Evolutionary conservation across 1,140 invertebrate genomes (phyloP).

Genomic region (Calycopis cecrops): DNA sequence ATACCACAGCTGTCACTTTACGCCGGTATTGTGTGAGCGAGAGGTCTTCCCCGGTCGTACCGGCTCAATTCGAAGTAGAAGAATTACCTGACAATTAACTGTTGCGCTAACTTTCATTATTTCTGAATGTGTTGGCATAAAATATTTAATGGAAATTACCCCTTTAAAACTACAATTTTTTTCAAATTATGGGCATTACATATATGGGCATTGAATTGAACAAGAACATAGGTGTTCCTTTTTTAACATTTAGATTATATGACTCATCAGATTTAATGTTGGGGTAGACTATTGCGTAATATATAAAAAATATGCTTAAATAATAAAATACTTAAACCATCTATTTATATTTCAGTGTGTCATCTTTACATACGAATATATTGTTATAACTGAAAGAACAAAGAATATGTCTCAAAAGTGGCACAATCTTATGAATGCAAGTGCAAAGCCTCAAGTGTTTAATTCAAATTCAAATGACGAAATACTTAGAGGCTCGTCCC

Average conservation of each 20-base stretch:
- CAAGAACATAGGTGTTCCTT: too few species aligned
- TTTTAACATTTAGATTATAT: not conserved
- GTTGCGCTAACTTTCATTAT: not conserved
- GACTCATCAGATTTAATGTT: not conserved
- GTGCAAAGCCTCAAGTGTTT: conserved; percentile 28
- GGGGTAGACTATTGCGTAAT: not conserved
- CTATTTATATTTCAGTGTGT: conserved; percentile 43
- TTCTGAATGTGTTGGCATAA: too few species aligned
- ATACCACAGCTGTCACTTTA: too few species aligned
- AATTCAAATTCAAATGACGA: conserved; percentile 35
- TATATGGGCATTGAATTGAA: too few species aligned
- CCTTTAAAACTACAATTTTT: too few species aligned
- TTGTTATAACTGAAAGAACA: conserved; percentile 29
- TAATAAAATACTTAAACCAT: conserved; percentile 2
- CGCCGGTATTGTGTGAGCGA: too few species aligned
- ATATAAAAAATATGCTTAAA: not conserved
- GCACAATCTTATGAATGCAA: conserved; percentile 44
- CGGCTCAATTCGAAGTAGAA: too few species aligned
- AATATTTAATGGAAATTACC: too few species aligned
- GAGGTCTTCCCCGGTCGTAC: too few species aligned
- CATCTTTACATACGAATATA: conserved; percentile 51
- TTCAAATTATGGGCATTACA: too few species aligned
- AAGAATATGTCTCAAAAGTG: conserved; percentile 34
- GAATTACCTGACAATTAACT: not conserved
- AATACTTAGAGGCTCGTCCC: conserved; percentile 39